Evolutionary conservation across 1,140 invertebrate genomes (phyloP).

Genomic region (Asobara japonica): DNA sequence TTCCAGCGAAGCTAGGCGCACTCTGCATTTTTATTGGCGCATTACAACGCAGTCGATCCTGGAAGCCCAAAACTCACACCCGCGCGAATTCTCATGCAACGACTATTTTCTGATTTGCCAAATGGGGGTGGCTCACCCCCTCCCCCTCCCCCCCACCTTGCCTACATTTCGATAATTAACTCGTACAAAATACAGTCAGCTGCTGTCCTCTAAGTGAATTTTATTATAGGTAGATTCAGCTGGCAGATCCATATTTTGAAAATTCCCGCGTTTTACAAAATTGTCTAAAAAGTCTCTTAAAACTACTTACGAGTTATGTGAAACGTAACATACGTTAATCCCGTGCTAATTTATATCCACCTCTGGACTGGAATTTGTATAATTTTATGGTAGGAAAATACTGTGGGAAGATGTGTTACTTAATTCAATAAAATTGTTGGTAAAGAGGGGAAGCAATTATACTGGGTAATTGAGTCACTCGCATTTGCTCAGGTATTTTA

Average conservation of each 20-base stretch:
- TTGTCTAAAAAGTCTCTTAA: too few relatives aligned
- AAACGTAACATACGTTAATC: not conserved
- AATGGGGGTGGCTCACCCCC: not conserved
- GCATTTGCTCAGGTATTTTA: too few relatives aligned
- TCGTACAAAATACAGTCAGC: not conserved
- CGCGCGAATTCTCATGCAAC: not conserved
- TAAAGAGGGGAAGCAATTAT: not conserved
- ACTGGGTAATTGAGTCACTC: too few relatives aligned
- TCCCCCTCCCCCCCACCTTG: not conserved
- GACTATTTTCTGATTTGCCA: not conserved
- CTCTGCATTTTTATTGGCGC: slow-evolving; percentile 35
- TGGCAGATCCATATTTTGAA: not conserved
- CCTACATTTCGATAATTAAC: not conserved
- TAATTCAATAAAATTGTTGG: not conserved
- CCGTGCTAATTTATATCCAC: not conserved
- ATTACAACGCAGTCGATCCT: slow-evolving; percentile 22
- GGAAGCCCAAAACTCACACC: slow-evolving; percentile 1
- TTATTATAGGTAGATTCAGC: not conserved
- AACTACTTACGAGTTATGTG: too few relatives aligned
- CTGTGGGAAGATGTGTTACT: not conserved
- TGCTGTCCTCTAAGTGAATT: not conserved
- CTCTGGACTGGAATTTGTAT: not conserved
- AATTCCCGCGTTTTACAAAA: not conserved
- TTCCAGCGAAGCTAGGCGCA: slow-evolving; percentile 10
- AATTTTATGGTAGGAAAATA: not conserved